Conservation (phyloP, 2,113 vertebrate genomes). For the Athene cunicularia region DNA sequence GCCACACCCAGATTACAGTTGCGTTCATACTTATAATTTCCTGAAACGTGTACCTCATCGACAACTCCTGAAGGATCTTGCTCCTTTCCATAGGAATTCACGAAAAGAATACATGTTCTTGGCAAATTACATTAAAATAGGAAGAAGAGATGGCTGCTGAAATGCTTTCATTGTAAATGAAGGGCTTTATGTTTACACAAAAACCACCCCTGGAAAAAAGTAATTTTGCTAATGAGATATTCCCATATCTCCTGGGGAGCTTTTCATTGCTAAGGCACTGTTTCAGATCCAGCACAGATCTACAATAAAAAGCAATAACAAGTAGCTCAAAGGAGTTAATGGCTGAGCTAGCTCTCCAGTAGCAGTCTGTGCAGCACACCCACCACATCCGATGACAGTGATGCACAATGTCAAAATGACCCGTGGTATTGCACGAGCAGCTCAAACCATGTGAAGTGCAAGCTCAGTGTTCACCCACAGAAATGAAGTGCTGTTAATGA, state of each 20-base stretch:
- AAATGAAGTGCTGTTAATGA: not conserved
- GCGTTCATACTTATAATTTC: not conserved
- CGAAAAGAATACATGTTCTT: not conserved
- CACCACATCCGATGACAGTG: not conserved
- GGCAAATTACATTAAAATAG: constrained; percentile 12
- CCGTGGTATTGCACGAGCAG: not conserved
- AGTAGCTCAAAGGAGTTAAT: not conserved
- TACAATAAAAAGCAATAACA: not conserved
- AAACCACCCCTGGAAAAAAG: constrained; percentile 53
- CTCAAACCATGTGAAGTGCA: accelerated
- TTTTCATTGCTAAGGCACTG: constrained; percentile 31
- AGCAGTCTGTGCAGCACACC: not conserved
- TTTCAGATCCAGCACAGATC: constrained; percentile 32
- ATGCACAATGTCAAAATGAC: not conserved
- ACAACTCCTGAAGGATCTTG: not conserved
- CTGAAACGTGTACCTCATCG: not conserved
- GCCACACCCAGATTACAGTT: not conserved
- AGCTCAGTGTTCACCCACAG: not conserved
- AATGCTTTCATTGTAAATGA: constrained; percentile 28
- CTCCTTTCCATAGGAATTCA: not conserved
- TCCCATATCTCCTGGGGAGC: constrained; percentile 29
- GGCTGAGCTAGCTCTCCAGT: not conserved
- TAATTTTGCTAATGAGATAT: constrained; percentile 66
- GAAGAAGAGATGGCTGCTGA: not conserved
- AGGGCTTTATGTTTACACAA: constrained; percentile 60